phyloP scores from a whole-genome alignment of 2,888 invertebrate genomes.

The Chirona hameri region DNA sequence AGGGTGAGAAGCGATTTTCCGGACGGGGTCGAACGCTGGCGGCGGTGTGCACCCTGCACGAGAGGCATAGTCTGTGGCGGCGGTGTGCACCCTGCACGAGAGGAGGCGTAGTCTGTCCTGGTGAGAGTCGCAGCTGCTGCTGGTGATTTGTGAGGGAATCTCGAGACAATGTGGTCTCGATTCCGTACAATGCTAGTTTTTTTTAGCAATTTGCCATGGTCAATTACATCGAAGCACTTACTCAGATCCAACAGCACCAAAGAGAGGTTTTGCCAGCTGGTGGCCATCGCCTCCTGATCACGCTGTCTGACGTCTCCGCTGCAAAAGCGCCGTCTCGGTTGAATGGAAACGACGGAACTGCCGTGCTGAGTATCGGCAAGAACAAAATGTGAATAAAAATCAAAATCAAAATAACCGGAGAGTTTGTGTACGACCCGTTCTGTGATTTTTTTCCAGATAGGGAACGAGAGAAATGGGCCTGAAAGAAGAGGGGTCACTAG shows the following conservation, averaged over 20 bases:
- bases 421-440: neutral
- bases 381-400: too few species aligned
- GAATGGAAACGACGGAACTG: neutral
- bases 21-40: too few species aligned
- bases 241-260: neutral
- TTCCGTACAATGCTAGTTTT: neutral
- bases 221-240: neutral
- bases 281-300: neutral
- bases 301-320: neutral
- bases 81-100: too few species aligned
- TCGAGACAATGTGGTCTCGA: neutral
- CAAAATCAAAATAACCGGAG: neutral
- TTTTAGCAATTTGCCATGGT: neutral
- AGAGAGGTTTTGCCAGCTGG: neutral
- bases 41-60: too few species aligned
- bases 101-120: neutral
- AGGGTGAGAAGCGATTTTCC: neutral
- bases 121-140: neutral
- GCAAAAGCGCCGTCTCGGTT: neutral
- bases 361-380: neutral
- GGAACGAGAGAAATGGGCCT: neutral
- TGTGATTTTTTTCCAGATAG: neutral
- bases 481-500: neutral
- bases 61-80: too few species aligned
- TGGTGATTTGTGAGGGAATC: neutral